phyloP scores from a whole-genome alignment of 2,888 invertebrate species.

The Folsomia candida region DNA sequence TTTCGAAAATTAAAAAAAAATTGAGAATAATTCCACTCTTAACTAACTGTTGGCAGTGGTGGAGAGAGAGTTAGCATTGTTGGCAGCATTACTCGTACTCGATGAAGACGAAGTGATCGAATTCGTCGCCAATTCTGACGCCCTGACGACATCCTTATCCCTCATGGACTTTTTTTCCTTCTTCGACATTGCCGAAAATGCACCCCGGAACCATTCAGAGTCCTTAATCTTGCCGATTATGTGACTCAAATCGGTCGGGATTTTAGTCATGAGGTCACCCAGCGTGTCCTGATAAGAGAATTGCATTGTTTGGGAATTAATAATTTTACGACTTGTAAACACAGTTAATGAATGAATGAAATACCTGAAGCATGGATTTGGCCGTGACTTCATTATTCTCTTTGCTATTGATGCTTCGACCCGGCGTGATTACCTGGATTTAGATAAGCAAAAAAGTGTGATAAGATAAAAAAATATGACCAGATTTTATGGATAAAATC shows the following conservation, averaged over 20 bases:
- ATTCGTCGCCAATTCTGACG: too few relatives aligned
- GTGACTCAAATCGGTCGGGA: conserved; percentile 32
- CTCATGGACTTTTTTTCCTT: not conserved
- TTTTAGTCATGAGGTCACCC: conserved; percentile 23
- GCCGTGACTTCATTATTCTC: conserved; percentile 8
- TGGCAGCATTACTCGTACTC: too few relatives aligned
- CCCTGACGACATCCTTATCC: not conserved
- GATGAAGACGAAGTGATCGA: too few relatives aligned
- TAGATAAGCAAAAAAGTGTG: too few relatives aligned
- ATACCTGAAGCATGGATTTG: conserved; percentile 31
- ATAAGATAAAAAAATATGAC: not conserved
- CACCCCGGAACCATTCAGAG: conserved; percentile 13
- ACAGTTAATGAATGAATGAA: too few relatives aligned
- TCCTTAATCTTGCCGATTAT: conserved; percentile 37
- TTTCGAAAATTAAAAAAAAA: not conserved
- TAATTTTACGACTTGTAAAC: too few relatives aligned
- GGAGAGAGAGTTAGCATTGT: too few relatives aligned
- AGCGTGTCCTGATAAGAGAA: conserved; percentile 31
- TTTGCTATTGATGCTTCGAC: conserved; percentile 7
- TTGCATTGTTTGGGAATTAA: too few relatives aligned
- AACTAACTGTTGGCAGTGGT: too few relatives aligned
- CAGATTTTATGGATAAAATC: not conserved
- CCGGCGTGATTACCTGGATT: conserved; percentile 37
- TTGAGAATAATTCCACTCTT: too few relatives aligned
- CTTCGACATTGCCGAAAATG: too few relatives aligned